These are phyloP conservation scores for Antheraea pernyi DNA, from an alignment of 1,140 invertebrate genomes.

Conservation along the genomic window DNA sequence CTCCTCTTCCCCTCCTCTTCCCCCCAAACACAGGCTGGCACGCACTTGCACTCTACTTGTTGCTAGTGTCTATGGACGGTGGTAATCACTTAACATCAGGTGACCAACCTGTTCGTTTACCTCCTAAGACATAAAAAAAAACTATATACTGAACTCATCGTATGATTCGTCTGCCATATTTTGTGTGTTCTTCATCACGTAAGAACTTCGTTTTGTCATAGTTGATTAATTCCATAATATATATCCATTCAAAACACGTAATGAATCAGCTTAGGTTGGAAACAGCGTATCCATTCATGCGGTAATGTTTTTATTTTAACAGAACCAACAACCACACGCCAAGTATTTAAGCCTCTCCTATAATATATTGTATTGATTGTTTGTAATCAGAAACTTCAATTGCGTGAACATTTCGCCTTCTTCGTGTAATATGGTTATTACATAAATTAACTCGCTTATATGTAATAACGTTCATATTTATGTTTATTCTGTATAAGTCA, in stretches of 20 bases:
- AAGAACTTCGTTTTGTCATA: background rate
- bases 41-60: too few species aligned
- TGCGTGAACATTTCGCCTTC: constrained; percentile 31
- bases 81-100: too few species aligned
- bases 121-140: too few species aligned
- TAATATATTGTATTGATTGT: constrained; percentile 30
- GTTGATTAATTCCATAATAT: constrained; percentile 6
- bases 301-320: constrained; percentile 61
- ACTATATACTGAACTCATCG: too few species aligned
- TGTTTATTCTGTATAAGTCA: too few species aligned
- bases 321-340: constrained; percentile 31
- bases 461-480: too few species aligned
- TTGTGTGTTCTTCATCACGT: background rate
- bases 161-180: too few species aligned
- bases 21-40: too few species aligned
- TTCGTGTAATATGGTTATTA: background rate
- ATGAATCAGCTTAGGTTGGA: constrained; percentile 35
- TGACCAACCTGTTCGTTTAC: too few species aligned
- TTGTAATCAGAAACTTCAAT: constrained; percentile 42
- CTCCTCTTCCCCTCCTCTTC: too few species aligned
- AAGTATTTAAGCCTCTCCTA: constrained; percentile 17
- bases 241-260: constrained; percentile 36
- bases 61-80: too few species aligned
- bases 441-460: background rate
- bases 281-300: constrained; percentile 67